phyloP scores from a whole-genome alignment of 2,797 vertebrate species.

The Zenarchopterus dispar region DNA sequence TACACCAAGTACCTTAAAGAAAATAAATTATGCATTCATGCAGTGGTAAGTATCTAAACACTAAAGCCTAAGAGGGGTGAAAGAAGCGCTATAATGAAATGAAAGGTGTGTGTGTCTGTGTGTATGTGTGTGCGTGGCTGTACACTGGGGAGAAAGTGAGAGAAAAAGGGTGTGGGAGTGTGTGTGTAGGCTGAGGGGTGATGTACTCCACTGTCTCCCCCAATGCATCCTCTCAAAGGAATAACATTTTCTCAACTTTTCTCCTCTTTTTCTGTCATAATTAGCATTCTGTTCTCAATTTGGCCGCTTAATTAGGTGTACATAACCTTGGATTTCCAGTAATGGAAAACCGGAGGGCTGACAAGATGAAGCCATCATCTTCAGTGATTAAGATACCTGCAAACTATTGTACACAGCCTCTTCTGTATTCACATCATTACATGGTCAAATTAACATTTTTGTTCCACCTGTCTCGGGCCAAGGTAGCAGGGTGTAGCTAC shows the following conservation, averaged over 20 bases:
- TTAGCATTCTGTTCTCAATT: constrained; percentile 89
- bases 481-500: constrained; percentile 67
- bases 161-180: constrained; percentile 16
- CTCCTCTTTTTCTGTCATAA: constrained; percentile 82
- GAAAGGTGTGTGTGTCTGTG: constrained; percentile 36
- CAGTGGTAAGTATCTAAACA: constrained; percentile 81
- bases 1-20: constrained; percentile 78
- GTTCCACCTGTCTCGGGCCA: constrained; percentile 76
- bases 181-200: constrained; percentile 44
- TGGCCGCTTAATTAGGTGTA: constrained; percentile 89
- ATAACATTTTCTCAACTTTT: constrained; percentile 85
- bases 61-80: constrained; percentile 78
- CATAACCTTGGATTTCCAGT: constrained; percentile 90
- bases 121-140: constrained; percentile 11
- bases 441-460: constrained; percentile 83
- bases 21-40: constrained; percentile 86
- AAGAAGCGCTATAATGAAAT: constrained; percentile 82
- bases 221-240: constrained; percentile 84
- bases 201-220: constrained; percentile 76
- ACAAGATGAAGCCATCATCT: constrained; percentile 86
- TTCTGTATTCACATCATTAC: constrained; percentile 81
- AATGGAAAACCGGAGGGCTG: constrained; percentile 87
- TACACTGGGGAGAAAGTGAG: not conserved
- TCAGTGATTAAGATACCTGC: constrained; percentile 84
- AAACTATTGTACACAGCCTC: constrained; percentile 81